A percentile compares a stretch with the other conserved stretches of the same genome.
These are phyloP conservation scores for Harpagifer antarcticus DNA, from an alignment of 2,797 vertebrate species.

Conservation along the genomic window DNA sequence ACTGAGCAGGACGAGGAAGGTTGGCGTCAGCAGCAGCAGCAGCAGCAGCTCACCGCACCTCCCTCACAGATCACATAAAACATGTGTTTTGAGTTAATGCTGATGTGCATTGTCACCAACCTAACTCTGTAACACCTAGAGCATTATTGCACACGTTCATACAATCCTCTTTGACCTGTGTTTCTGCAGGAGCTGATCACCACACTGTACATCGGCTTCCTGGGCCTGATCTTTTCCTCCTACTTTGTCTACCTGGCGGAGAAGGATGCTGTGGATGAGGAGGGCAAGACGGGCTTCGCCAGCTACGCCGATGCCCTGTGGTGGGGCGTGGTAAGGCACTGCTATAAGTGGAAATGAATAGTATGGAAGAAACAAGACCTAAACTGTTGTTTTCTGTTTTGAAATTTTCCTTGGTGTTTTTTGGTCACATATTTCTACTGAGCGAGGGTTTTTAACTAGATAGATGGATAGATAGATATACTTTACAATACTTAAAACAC, in stretches of 20 bases:
- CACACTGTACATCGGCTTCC: conserved; percentile 92
- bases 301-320: conserved; percentile 93
- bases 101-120: conserved; percentile 6
- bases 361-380: not conserved
- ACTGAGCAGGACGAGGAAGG: not conserved
- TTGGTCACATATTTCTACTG: too few species aligned
- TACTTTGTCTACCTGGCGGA: conserved; percentile 95
- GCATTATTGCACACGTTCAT: not conserved
- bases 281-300: conserved; percentile 91
- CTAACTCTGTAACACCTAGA: not conserved
- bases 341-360: not conserved
- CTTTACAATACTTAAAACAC: too few species aligned
- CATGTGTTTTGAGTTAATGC: conserved; percentile 6
- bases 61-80: conserved; percentile 1
- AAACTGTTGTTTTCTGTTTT: too few species aligned
- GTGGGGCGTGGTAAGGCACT: conserved; percentile 93
- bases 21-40: not conserved
- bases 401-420: too few species aligned
- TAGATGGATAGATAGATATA: too few species aligned
- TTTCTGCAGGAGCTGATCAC: conserved; percentile 91
- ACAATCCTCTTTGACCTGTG: not conserved
- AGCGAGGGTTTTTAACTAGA: too few species aligned
- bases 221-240: conserved; percentile 94
- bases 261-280: conserved; percentile 92
- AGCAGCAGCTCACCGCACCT: not conserved